Evolutionary conservation across 2,113 vertebrate genomes (phyloP), one percentile per base, ranked within the genome.

Genomic region (Toxotes chatareus): DNA sequence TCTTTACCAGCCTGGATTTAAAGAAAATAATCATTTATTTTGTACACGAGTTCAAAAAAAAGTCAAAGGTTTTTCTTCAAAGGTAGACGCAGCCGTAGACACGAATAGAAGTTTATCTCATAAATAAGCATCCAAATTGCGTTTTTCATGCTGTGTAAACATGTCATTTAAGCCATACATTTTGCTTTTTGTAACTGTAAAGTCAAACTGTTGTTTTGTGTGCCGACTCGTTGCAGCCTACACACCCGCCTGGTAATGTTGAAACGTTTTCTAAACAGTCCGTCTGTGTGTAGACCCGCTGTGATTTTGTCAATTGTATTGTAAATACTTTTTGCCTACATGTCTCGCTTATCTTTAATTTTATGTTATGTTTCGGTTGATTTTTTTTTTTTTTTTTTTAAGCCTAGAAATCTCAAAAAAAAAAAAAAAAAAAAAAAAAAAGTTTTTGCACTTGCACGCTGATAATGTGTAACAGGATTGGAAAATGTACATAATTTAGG

Each of bases 241-340:
- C 63, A 55, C 53, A 57, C 63, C 46, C 76, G 67, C 76, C 79
- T 83, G 56, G 61, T 75, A 31, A 57, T 75, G 55, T 86, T 60
- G 42, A 73, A 64, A 73, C 70, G 36, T 63, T 53, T 68, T 51
- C 49, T 21, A 51, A 51, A 21, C 21, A 21, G 49, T 51, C 49
- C 49, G 7, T 82, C 19, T 84, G 21, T 80, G 79, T 86, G 76
- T 89, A 31, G 38, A 79, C 71, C 69, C 72, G 68, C 75, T 74
- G 68, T 84, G 60, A 78, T 61, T 51, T 76, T 88, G 74, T 92
- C 59, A 60, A 71, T 40, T 70, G 84, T 90, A 74, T 21, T 94
- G 93, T 94, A 92, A 91, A 93, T 94, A 91, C 17, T 19, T 79
- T 88, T 79, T 63, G 59, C 62, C 14, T 64, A 23, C 32, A 62